Evolutionary conservation across 2,888 invertebrate species (phyloP).

Genomic region (Drosophila anomelani): DNA sequence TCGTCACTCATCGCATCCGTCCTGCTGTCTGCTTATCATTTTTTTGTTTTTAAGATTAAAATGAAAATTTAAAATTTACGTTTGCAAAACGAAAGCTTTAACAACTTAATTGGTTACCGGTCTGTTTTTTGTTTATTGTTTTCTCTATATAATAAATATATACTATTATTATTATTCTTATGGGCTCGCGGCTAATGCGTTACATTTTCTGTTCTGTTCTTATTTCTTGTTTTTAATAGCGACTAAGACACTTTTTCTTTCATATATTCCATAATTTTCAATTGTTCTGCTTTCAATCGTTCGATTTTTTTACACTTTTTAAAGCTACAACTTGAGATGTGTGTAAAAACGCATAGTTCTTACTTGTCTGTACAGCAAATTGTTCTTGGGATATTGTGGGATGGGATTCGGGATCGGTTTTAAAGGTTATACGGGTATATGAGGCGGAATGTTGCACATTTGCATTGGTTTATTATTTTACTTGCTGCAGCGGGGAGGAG

Average conservation of each 20-base stretch:
- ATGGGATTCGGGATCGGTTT: conserved; percentile 7
- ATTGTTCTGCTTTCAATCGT: conserved; percentile 44
- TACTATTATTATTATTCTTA: conserved; percentile 49
- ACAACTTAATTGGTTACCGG: conserved; percentile 71
- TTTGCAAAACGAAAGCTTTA: conserved; percentile 76
- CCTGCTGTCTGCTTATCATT: conserved; percentile 10
- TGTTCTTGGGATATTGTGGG: not conserved
- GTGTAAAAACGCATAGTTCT: conserved; percentile 52
- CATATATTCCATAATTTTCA: conserved; percentile 56
- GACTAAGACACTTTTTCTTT: conserved; percentile 81
- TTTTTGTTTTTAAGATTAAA: conserved; percentile 30
- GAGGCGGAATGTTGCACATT: conserved; percentile 73
- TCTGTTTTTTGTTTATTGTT: conserved; percentile 40
- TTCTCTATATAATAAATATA: conserved; percentile 51
- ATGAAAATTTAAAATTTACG: conserved; percentile 71
- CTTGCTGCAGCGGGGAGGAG: conserved; percentile 28
- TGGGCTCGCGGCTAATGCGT: conserved; percentile 60
- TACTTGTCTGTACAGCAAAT: conserved; percentile 64
- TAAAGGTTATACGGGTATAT: conserved; percentile 2
- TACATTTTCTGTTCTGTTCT: conserved; percentile 41
- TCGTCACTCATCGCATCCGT: conserved; percentile 12
- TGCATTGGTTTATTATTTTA: conserved; percentile 34
- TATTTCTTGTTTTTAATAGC: conserved; percentile 56
- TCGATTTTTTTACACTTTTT: conserved; percentile 65
- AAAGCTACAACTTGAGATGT: conserved; percentile 78